phyloP scores from a whole-genome alignment of 1,140 invertebrate genomes.

The Lerema accius region DNA sequence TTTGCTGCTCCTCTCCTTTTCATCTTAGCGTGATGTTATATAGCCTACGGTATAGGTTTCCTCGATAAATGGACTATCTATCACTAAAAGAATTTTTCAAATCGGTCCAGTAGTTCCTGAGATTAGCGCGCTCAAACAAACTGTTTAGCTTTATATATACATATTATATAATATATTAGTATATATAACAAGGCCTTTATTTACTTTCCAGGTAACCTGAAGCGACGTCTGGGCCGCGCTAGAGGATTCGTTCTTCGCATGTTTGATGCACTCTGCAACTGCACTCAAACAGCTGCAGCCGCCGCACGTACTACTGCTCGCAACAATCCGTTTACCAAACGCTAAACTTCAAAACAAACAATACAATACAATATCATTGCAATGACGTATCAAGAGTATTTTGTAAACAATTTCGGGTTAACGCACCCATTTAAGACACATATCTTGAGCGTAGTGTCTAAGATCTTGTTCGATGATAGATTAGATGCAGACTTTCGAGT shows the following conservation, averaged over 20 bases:
- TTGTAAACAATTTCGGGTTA: not conserved
- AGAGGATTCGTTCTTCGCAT: slow-evolving; percentile 83
- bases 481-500: too few species aligned
- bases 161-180: too few species aligned
- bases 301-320: slow-evolving; percentile 75
- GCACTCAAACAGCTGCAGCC: slow-evolving; percentile 83
- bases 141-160: too few species aligned
- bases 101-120: too few species aligned
- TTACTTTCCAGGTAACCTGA: slow-evolving; percentile 71
- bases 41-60: too few species aligned
- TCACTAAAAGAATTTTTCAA: too few species aligned
- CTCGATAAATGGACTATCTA: too few species aligned
- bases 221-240: slow-evolving; percentile 83
- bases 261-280: slow-evolving; percentile 85
- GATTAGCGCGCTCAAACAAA: too few species aligned
- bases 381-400: slow-evolving; percentile 2
- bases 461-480: too few species aligned
- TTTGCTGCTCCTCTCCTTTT: too few species aligned
- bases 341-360: too few species aligned
- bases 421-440: not conserved
- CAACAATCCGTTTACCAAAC: slow-evolving; percentile 75
- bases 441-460: not conserved
- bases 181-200: slow-evolving; percentile 18
- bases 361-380: slow-evolving; percentile 14
- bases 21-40: too few species aligned